Conservation (phyloP, 2,113 vertebrate species). For the Sterna hirundo region DNA sequence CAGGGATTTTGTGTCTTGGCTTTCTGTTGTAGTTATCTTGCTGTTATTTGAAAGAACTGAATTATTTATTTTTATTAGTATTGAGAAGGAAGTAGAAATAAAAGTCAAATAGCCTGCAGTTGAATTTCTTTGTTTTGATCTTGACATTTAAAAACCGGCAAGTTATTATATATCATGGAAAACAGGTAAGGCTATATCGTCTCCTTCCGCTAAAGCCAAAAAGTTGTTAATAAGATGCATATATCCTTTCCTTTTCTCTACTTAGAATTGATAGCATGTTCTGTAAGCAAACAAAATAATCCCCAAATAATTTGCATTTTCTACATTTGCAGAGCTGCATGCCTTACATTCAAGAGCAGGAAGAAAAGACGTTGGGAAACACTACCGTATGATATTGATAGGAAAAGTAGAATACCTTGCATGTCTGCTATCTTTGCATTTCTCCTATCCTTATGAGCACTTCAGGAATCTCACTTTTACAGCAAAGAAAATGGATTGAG, state of each 20-base stretch:
- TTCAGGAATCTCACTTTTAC: conserved; percentile 39
- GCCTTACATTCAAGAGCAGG: background rate
- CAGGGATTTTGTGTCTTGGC: background rate
- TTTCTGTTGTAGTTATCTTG: background rate
- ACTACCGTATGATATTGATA: background rate
- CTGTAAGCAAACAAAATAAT: background rate
- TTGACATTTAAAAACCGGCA: background rate
- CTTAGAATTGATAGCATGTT: background rate
- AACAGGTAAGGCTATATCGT: background rate
- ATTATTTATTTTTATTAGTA: background rate
- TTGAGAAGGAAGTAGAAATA: background rate
- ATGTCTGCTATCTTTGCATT: background rate
- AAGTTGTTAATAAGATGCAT: background rate
- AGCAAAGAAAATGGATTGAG: conserved; percentile 45
- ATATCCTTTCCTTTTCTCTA: background rate
- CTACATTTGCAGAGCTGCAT: background rate
- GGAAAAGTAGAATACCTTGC: background rate
- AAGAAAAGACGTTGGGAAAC: background rate
- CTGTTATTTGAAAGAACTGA: background rate
- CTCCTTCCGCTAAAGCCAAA: background rate
- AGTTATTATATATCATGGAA: background rate
- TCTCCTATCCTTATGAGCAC: conserved; percentile 15
- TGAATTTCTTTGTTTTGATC: background rate
- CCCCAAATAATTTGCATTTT: background rate
- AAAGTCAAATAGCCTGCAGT: background rate